Evolutionary conservation across 30 jellyfish, hydroid and myxozoan species (phyloP).

Genomic region (Aurelia aurita complex sp. Pacific): DNA sequence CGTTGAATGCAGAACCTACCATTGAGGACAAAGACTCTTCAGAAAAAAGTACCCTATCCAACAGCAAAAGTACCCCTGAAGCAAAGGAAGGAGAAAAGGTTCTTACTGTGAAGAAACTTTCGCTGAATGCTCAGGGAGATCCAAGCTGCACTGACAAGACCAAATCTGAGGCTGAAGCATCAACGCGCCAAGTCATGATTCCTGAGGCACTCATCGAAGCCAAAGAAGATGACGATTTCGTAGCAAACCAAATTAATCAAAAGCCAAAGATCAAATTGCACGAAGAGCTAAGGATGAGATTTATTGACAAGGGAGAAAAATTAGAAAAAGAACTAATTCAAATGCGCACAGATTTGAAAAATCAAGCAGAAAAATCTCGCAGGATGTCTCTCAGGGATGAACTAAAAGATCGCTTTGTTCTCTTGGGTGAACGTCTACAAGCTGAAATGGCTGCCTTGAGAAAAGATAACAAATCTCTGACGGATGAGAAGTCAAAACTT

Average conservation of each 20-base stretch:
- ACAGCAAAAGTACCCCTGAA: background rate
- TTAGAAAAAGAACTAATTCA: slow-evolving; percentile 16
- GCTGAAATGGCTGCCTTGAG: slow-evolving; percentile 29
- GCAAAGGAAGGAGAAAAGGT: background rate
- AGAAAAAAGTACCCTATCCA: no score
- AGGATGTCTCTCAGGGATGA: slow-evolving; percentile 38
- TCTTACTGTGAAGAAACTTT: no score
- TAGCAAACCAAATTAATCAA: slow-evolving; percentile 3
- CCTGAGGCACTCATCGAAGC: background rate
- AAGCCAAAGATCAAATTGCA: background rate
- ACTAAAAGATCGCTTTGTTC: slow-evolving; percentile 44
- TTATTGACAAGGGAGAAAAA: slow-evolving; percentile 26
- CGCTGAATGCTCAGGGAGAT: no score
- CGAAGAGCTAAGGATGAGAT: slow-evolving; percentile 37
- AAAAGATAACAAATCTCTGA: background rate
- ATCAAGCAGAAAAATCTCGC: slow-evolving; percentile 29
- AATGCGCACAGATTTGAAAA: slow-evolving; percentile 17
- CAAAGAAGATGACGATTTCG: background rate
- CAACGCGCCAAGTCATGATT: background rate
- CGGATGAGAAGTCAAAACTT: background rate
- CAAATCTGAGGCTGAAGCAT: slow-evolving; percentile 5
- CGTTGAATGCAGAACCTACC: no score
- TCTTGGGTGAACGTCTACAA: slow-evolving; percentile 33
- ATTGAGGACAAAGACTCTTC: no score
- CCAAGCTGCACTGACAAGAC: no score